These are phyloP conservation scores for Tachina grossa DNA, from an alignment of 2,888 invertebrate genomes.

Conservation along the genomic window DNA sequence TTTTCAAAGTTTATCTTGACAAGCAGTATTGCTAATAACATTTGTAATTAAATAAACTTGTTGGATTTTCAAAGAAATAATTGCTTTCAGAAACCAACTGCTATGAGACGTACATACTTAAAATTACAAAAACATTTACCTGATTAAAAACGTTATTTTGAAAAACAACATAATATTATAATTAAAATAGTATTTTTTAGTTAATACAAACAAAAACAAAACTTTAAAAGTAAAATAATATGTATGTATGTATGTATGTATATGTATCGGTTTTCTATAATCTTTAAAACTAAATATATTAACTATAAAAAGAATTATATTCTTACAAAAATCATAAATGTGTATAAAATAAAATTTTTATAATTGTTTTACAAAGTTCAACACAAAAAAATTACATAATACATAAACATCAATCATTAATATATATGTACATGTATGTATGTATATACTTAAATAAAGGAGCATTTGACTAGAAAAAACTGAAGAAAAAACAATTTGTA, in stretches of 20 bases:
- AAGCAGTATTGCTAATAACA: not conserved
- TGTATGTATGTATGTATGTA: no score
- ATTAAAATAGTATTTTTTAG: not conserved
- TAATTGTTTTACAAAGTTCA: slow-evolving; percentile 36
- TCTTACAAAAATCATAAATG: slow-evolving; percentile 37
- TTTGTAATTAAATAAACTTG: slow-evolving; percentile 1
- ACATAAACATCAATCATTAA: slow-evolving; percentile 54
- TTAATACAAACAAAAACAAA: not conserved
- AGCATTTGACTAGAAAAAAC: slow-evolving; percentile 69
- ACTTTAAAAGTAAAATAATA: not conserved
- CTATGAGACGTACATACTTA: not conserved
- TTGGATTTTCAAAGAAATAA: not conserved
- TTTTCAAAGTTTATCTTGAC: no score
- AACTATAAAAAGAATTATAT: slow-evolving; percentile 58
- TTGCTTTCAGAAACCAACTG: not conserved
- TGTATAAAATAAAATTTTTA: slow-evolving; percentile 55
- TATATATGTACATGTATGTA: slow-evolving; percentile 35
- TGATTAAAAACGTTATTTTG: slow-evolving; percentile 8
- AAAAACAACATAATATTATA: not conserved
- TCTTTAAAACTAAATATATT: slow-evolving; percentile 32
- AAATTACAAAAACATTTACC: not conserved
- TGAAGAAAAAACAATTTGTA: slow-evolving; percentile 31
- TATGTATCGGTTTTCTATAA: slow-evolving; percentile 3
- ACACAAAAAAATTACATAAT: slow-evolving; percentile 55
- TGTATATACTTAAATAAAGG: slow-evolving; percentile 51